Conservation (phyloP, 2,888 invertebrate genomes). For the Cenopis cana region DNA sequence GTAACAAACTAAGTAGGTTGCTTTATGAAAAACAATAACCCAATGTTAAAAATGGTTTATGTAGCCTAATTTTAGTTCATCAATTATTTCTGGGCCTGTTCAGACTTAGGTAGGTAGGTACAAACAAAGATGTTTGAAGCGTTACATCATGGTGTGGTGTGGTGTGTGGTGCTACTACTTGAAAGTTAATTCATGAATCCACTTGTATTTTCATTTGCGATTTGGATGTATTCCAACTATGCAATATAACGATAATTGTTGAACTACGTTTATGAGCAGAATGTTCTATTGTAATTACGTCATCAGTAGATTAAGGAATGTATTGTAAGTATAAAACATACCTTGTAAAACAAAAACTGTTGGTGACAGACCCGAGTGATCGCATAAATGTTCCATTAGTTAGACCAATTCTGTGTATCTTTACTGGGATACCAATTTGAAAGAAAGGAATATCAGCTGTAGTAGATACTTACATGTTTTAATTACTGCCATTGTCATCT, state of each 20-base stretch:
- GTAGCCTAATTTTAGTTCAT: background rate
- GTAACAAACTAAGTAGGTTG: too few species aligned
- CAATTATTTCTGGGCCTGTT: background rate
- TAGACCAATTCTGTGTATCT: too few species aligned
- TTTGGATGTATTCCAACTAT: conserved; percentile 24
- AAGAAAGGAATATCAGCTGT: too few species aligned
- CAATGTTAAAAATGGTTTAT: background rate
- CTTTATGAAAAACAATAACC: background rate
- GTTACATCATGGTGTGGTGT: background rate
- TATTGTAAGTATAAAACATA: too few species aligned
- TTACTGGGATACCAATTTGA: too few species aligned
- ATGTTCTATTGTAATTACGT: background rate
- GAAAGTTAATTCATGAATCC: conserved; percentile 22
- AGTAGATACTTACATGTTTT: too few species aligned
- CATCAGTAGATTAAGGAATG: too few species aligned
- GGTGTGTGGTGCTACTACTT: conserved; percentile 3
- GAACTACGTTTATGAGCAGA: background rate
- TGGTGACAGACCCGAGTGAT: too few species aligned
- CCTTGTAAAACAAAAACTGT: too few species aligned
- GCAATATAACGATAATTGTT: background rate
- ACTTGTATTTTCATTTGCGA: conserved; percentile 13
- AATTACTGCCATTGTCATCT: too few species aligned
- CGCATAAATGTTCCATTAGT: too few species aligned
- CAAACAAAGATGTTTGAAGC: conserved; percentile 4
- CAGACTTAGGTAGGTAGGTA: too few species aligned